These are phyloP conservation scores for Charanyca ferruginea DNA, from an alignment of 2,888 invertebrate genomes.

Conservation along the genomic window DNA sequence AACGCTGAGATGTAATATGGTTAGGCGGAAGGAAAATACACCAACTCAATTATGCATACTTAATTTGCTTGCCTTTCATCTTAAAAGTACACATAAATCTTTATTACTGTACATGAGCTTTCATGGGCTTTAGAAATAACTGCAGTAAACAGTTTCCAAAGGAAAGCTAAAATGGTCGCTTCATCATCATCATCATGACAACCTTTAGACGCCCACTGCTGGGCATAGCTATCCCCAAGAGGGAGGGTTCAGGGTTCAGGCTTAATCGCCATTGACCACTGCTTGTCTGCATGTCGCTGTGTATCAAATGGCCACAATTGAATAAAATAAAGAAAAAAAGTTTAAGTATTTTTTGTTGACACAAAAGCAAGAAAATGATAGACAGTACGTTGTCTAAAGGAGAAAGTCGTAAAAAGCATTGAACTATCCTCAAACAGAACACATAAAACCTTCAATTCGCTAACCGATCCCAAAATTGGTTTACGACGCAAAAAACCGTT, in stretches of 20 bases:
- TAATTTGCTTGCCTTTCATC: conserved; percentile 46
- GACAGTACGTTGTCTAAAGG: conserved; percentile 16
- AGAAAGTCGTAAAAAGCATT: conserved; percentile 38
- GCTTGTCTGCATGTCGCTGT: too few species aligned
- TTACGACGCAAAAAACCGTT: conserved; percentile 53
- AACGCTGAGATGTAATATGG: conserved; percentile 27
- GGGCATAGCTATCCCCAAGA: too few species aligned
- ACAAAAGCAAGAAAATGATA: neutral
- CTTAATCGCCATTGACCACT: too few species aligned
- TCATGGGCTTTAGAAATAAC: conserved; percentile 2
- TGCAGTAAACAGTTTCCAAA: neutral
- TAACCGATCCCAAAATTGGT: conserved; percentile 53
- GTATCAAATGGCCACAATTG: neutral
- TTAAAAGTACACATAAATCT: conserved; percentile 35
- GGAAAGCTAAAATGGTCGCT: neutral
- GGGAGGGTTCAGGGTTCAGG: too few species aligned
- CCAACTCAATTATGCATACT: conserved; percentile 50
- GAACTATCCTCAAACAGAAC: conserved; percentile 21
- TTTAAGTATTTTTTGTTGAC: neutral
- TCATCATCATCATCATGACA: too few species aligned
- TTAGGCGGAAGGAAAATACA: conserved; percentile 33
- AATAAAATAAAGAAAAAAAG: neutral
- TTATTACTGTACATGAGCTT: conserved; percentile 24
- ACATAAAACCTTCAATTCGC: conserved; percentile 46
- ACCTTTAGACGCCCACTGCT: too few species aligned